These are phyloP conservation scores for Dendrophyllia cribrosa DNA, from an alignment of 64 coral and sea anemone genomes.

Conservation along the genomic window DNA sequence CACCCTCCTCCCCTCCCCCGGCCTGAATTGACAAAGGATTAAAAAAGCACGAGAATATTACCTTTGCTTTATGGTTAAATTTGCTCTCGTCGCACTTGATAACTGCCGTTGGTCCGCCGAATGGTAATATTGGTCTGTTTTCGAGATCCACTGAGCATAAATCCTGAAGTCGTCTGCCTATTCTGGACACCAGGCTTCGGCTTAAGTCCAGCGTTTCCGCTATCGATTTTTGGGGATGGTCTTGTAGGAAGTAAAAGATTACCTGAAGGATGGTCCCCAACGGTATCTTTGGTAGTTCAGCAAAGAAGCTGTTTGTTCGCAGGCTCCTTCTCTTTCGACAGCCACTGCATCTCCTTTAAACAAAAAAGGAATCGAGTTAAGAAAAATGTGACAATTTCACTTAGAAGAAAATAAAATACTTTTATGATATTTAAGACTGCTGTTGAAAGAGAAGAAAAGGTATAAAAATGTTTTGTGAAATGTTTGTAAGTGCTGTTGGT, in stretches of 20 bases:
- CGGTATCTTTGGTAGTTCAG: neutral
- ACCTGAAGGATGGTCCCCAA: neutral
- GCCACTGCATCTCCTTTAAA: conserved; percentile 10
- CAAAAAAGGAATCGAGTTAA: no score
- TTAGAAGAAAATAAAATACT: no score
- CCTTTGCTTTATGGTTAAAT: neutral
- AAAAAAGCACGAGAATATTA: neutral
- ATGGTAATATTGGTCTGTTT: conserved; percentile 8
- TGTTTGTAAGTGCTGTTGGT: no score
- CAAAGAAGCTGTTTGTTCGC: conserved; percentile 42
- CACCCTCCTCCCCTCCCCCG: no score
- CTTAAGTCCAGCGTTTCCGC: neutral
- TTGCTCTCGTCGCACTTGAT: conserved; percentile 37
- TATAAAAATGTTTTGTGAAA: no score
- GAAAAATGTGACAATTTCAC: no score
- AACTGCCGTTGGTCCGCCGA: neutral
- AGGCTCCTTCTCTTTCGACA: conserved; percentile 2
- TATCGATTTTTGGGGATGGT: neutral
- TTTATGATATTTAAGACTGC: no score
- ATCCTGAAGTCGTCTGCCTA: neutral
- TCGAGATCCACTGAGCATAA: neutral
- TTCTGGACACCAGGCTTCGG: neutral
- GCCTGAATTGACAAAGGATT: neutral
- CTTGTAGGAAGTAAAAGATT: neutral
- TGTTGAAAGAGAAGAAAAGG: no score